Evolutionary conservation across 1,140 invertebrate species (phyloP).

Genomic region (Drosophila pallidifrons): DNA sequence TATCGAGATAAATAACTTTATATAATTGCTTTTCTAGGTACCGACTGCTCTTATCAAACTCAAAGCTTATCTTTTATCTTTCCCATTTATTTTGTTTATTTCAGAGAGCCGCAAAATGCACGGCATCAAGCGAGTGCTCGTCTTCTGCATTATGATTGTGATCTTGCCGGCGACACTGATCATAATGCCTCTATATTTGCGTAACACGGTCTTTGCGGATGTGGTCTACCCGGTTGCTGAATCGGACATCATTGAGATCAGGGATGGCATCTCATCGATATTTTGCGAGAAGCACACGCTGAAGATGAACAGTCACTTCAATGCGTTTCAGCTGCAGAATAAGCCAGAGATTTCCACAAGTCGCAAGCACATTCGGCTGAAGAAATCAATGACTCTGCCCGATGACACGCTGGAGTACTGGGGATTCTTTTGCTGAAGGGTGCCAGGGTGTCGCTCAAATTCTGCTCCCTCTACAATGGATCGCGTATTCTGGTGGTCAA

Average conservation of each 20-base stretch:
- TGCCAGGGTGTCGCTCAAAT: constrained; percentile 90
- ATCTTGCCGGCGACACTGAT: constrained; percentile 90
- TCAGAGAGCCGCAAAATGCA: constrained; percentile 90
- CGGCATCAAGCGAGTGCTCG: constrained; percentile 90
- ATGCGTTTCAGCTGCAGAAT: constrained; percentile 92
- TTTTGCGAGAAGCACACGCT: constrained; percentile 92
- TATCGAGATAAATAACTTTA: neutral
- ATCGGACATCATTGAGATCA: constrained; percentile 92
- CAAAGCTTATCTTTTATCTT: constrained; percentile 34
- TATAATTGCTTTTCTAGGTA: constrained; percentile 17
- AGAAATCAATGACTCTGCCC: constrained; percentile 92
- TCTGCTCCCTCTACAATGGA: constrained; percentile 92
- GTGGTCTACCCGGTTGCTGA: constrained; percentile 91
- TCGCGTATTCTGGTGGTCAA: constrained; percentile 92
- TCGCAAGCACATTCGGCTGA: constrained; percentile 90
- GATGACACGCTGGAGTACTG: constrained; percentile 95
- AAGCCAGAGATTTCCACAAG: constrained; percentile 89
- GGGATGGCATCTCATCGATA: constrained; percentile 91
- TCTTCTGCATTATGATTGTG: constrained; percentile 90
- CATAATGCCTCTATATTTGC: constrained; percentile 90
- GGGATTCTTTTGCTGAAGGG: constrained; percentile 94
- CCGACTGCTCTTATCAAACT: constrained; percentile 18
- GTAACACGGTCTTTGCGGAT: constrained; percentile 90
- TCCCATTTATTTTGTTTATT: constrained; percentile 85
- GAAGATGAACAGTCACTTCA: constrained; percentile 90